These are phyloP conservation scores for Heliconius sara DNA, from an alignment of 2,888 invertebrate species.

Conservation along the genomic window DNA sequence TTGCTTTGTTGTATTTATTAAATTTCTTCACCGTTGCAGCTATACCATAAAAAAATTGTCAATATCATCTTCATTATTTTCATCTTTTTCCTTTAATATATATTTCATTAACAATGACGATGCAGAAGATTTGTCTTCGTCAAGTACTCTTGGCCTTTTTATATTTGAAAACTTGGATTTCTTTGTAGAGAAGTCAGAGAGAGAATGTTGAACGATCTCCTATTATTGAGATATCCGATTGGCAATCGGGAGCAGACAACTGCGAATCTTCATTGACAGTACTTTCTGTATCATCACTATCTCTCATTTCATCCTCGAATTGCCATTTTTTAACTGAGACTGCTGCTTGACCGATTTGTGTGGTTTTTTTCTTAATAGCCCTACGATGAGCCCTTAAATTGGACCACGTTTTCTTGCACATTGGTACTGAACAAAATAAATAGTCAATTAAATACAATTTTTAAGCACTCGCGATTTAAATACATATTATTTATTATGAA, in stretches of 20 bases:
- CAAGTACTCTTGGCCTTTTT: conserved; percentile 37
- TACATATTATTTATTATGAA: conserved; percentile 18
- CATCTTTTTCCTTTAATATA: conserved; percentile 33
- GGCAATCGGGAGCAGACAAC: conserved; percentile 29
- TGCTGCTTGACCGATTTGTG: conserved; percentile 28
- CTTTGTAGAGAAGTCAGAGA: conserved; percentile 36
- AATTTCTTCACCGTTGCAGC: conserved; percentile 46
- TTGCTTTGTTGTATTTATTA: conserved; percentile 43
- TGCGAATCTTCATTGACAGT: conserved; percentile 40
- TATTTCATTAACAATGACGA: conserved; percentile 38
- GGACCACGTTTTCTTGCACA: conserved; percentile 30
- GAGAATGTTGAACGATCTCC: conserved; percentile 26
- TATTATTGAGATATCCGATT: conserved; percentile 2
- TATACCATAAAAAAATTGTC: conserved; percentile 29
- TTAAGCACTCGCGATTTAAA: conserved; percentile 25
- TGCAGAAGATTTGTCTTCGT: conserved; percentile 32
- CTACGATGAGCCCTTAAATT: conserved; percentile 22
- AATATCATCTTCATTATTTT: conserved; percentile 21
- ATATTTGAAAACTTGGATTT: conserved; percentile 37
- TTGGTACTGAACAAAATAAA: conserved; percentile 30
- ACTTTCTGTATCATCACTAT: conserved; percentile 40
- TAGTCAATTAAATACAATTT: conserved; percentile 28
- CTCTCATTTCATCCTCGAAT: conserved; percentile 34
- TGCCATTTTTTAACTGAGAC: conserved; percentile 30
- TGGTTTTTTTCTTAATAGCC: conserved; percentile 31